Conservation (phyloP, 2,113 vertebrate species). For the Desmodus rotundus region DNA sequence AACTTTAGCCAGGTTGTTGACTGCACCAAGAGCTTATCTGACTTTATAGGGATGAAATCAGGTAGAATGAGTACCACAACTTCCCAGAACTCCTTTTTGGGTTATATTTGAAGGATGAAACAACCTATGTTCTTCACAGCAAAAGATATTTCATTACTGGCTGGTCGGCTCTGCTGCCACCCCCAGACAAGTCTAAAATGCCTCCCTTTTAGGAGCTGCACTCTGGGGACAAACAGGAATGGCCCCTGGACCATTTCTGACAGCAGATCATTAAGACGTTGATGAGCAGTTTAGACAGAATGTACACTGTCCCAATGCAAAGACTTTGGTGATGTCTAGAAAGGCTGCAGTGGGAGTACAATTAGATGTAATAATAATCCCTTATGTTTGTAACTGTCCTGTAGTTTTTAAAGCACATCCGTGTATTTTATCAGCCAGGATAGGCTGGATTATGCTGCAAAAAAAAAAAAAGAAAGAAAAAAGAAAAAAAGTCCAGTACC, state of each 20-base stretch:
- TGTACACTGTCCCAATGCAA: not conserved
- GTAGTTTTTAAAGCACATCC: not conserved
- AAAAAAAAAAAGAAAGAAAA: not conserved
- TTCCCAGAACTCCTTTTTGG: not conserved
- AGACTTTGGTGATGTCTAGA: not conserved
- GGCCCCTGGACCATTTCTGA: not conserved
- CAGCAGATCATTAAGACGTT: not conserved
- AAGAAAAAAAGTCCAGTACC: not conserved
- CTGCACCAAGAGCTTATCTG: not conserved
- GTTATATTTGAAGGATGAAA: not conserved
- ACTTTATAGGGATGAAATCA: not conserved
- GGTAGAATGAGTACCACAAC: not conserved
- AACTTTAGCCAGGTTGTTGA: not conserved
- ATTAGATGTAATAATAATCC: not conserved
- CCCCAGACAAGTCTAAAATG: not conserved
- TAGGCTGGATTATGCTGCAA: not conserved
- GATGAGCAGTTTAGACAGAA: not conserved
- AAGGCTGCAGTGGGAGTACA: not conserved
- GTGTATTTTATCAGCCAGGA: not conserved
- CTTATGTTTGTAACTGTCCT: not conserved
- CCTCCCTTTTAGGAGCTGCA: not conserved
- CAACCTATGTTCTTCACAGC: not conserved
- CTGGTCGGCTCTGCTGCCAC: not conserved
- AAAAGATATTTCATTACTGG: not conserved
- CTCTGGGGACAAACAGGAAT: not conserved